phyloP scores from a whole-genome alignment of 2,797 vertebrate genomes.

The Tadarida brasiliensis region DNA sequence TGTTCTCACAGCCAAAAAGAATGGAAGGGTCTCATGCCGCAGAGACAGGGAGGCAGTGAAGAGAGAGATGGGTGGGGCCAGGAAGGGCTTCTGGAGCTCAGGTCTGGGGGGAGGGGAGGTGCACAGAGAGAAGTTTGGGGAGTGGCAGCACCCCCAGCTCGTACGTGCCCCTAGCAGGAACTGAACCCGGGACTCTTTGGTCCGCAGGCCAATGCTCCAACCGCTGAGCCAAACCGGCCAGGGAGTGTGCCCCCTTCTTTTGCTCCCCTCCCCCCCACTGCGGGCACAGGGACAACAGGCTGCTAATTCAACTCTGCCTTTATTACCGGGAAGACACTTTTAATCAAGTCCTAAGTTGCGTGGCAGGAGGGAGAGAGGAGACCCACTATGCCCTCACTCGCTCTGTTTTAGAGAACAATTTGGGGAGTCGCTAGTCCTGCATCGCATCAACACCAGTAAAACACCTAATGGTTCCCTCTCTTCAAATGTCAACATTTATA shows the following conservation, averaged over 20 bases:
- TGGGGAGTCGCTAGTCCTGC: not conserved
- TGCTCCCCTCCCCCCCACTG: accelerated
- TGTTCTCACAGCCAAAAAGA: not conserved
- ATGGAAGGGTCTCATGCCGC: not conserved
- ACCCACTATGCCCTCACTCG: not conserved
- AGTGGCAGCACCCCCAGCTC: not conserved
- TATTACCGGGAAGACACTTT: not conserved
- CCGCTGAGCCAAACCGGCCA: no score
- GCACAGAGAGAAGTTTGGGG: not conserved
- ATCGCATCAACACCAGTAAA: conserved; percentile 67
- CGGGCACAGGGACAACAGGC: not conserved
- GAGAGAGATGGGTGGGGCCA: not conserved
- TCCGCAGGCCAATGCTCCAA: no score
- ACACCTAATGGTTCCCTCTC: not conserved
- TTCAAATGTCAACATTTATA: conserved; percentile 65
- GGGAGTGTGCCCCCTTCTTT: no score
- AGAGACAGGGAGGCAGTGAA: not conserved
- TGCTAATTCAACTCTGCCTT: not conserved
- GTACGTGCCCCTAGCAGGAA: no score
- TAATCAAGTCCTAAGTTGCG: conserved; percentile 12
- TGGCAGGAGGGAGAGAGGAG: not conserved
- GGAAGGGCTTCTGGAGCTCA: conserved; percentile 11
- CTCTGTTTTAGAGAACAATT: not conserved
- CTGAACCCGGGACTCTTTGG: no score
- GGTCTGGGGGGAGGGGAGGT: no score